Percentiles rank a stretch among this genome's conserved stretches.
These are phyloP conservation scores for Solea senegalensis DNA, from an alignment of 2,113 vertebrate species.

Conservation along the genomic window DNA sequence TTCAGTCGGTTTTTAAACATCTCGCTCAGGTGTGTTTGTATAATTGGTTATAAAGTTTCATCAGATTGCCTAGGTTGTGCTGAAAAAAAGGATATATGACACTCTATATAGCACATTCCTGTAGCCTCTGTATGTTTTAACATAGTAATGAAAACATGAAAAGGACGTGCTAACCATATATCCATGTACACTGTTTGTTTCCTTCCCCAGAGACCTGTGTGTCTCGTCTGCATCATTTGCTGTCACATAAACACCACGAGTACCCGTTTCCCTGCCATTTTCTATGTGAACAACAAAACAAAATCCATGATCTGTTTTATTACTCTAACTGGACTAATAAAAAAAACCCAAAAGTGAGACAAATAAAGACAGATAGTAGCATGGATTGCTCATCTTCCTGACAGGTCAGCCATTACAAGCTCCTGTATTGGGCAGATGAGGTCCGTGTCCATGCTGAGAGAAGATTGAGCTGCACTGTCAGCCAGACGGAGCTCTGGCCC, in stretches of 20 bases:
- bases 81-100: too few relatives aligned
- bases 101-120: too few relatives aligned
- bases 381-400: conserved; percentile 23
- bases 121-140: too few relatives aligned
- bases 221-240: conserved; percentile 22
- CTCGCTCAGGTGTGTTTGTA: too few relatives aligned
- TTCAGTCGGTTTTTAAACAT: too few relatives aligned
- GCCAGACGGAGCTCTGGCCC: conserved; percentile 28
- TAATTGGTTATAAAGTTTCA: too few relatives aligned
- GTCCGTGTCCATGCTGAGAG: conserved; percentile 30
- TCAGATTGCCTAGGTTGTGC: too few relatives aligned
- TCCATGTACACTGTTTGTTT: conserved; percentile 29
- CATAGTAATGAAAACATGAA: conserved; percentile 6
- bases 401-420: conserved; percentile 35
- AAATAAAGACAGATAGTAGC: conserved; percentile 25
- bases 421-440: conserved; percentile 41
- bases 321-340: conserved; percentile 25
- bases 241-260: conserved; percentile 18
- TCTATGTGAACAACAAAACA: background rate
- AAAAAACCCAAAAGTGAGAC: conserved; percentile 18
- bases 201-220: conserved; percentile 27
- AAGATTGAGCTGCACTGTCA: conserved; percentile 51
- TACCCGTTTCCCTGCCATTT: conserved; percentile 25
- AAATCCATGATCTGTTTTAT: conserved; percentile 9
- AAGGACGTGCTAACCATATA: conserved; percentile 11